phyloP scores from a whole-genome alignment of 2,888 invertebrate genomes.

The Campoplex capitator region DNA sequence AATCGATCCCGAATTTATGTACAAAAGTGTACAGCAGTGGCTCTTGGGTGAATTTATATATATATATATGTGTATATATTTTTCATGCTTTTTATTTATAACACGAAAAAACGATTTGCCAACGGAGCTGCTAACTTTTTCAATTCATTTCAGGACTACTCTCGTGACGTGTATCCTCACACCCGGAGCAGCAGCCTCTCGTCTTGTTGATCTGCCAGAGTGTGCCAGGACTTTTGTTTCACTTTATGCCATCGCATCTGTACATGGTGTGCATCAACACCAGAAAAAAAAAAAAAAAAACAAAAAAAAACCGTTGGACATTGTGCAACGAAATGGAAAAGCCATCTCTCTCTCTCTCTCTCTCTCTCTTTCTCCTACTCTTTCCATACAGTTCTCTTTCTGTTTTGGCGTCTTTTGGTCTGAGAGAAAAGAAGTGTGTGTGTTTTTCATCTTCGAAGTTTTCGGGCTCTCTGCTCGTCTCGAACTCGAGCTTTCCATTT shows the following conservation, averaged over 20 bases:
- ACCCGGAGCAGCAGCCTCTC: background rate
- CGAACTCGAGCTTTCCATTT: constrained; percentile 17
- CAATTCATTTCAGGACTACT: constrained; percentile 31
- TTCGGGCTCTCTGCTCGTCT: constrained; percentile 15
- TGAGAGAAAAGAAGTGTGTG: constrained; percentile 19
- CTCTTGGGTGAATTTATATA: background rate
- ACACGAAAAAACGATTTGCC: constrained; percentile 17
- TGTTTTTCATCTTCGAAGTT: constrained; percentile 61
- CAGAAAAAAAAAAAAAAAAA: constrained; percentile 14
- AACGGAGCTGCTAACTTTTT: constrained; percentile 37
- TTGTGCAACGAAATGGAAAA: constrained; percentile 59
- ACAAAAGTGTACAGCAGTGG: background rate
- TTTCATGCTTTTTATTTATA: background rate
- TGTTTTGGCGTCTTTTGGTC: constrained; percentile 12
- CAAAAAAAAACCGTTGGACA: background rate
- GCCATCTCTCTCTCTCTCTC: constrained; percentile 7
- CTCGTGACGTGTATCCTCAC: background rate
- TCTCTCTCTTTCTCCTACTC: background rate
- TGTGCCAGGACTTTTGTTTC: constrained; percentile 40
- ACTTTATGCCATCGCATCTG: constrained; percentile 30
- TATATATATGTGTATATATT: background rate
- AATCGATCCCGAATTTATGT: constrained; percentile 12
- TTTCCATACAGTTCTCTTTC: constrained; percentile 7
- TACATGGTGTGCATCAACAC: constrained; percentile 31
- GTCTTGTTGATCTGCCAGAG: constrained; percentile 60